These are phyloP conservation scores for Trichacis sp. DNA, from an alignment of 2,888 invertebrate genomes.

Conservation along the genomic window DNA sequence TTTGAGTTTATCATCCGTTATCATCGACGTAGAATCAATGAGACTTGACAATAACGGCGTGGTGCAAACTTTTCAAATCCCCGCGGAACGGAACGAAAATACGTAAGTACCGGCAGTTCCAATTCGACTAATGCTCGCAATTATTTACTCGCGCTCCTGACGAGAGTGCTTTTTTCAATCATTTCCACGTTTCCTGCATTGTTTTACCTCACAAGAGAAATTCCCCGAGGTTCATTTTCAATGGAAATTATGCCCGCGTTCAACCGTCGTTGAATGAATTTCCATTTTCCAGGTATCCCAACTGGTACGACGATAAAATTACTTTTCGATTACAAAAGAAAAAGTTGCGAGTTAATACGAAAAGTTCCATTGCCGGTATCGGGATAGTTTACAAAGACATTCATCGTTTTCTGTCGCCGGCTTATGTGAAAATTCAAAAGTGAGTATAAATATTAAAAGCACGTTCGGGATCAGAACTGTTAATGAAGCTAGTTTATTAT, in stretches of 20 bases:
- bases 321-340: constrained; percentile 61
- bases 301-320: constrained; percentile 68
- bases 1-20: constrained; percentile 59
- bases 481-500: too few species aligned
- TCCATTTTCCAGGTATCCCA: constrained; percentile 62
- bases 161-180: background rate
- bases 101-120: constrained; percentile 15
- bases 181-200: background rate
- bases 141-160: background rate
- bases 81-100: constrained; percentile 21
- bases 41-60: constrained; percentile 54
- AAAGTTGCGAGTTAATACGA: constrained; percentile 45
- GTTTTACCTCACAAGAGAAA: background rate
- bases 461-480: too few species aligned
- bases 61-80: constrained; percentile 59
- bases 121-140: constrained; percentile 1
- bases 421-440: constrained; percentile 75
- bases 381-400: constrained; percentile 76
- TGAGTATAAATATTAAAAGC: too few species aligned
- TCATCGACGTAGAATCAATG: constrained; percentile 63
- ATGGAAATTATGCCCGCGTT: too few species aligned
- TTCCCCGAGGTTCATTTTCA: background rate
- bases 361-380: constrained; percentile 62
- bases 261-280: too few species aligned
- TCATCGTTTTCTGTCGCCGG: constrained; percentile 74